A percentile compares a stretch with the other conserved stretches of the same genome.
phyloP scores from a whole-genome alignment of 2,888 invertebrate species.

The Cephus pulcher region DNA sequence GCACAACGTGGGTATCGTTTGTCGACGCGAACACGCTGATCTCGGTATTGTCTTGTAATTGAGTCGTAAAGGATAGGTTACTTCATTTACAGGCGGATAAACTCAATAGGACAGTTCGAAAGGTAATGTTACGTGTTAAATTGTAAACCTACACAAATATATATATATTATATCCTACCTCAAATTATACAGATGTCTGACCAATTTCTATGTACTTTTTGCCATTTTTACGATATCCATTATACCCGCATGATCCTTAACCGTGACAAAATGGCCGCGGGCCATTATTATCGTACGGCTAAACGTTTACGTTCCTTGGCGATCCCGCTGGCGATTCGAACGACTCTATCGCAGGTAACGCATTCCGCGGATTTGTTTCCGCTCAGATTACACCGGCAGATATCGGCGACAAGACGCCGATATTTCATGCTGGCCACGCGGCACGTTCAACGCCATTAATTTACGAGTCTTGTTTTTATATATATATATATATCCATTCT shows the following conservation, averaged over 20 bases:
- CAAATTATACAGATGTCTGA: background rate
- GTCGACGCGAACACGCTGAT: slow-evolving; percentile 2
- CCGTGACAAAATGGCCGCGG: background rate
- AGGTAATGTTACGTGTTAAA: background rate
- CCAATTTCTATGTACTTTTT: background rate
- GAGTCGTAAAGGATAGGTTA: background rate
- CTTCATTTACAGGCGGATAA: background rate
- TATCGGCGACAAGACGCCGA: slow-evolving; percentile 39
- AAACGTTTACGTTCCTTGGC: background rate
- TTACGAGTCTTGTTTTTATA: slow-evolving; percentile 13
- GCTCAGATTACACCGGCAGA: slow-evolving; percentile 42
- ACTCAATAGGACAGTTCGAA: background rate
- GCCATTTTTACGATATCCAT: background rate
- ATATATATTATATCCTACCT: background rate
- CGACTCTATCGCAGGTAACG: slow-evolving; percentile 34
- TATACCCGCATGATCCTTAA: background rate
- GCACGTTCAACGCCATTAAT: slow-evolving; percentile 31
- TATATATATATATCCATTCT: background rate
- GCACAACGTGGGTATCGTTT: background rate
- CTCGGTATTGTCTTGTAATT: slow-evolving; percentile 2
- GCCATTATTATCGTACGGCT: background rate
- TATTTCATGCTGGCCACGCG: slow-evolving; percentile 38
- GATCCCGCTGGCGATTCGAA: slow-evolving; percentile 21
- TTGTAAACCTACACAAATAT: too few species aligned
- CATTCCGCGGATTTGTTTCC: slow-evolving; percentile 45